Base-by-base conservation (phyloP, 2,888 invertebrate genomes). In the Abrostola tripartita region DNA sequence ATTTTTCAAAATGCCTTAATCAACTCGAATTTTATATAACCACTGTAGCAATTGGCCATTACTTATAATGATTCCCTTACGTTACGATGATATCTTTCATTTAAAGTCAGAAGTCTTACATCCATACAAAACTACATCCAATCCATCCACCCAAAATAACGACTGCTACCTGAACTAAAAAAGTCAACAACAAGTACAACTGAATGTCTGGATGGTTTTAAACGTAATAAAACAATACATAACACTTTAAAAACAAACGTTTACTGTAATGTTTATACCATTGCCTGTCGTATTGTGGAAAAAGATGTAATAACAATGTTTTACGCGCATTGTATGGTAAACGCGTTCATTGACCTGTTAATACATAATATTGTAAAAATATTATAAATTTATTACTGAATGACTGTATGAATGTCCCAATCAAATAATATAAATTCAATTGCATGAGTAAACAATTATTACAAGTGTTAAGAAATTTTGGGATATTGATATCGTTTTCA, bases 181-280 rank as follows among this genome's bases (percentile, higher is more conserved):
- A 40, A 44, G 12, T 12, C 44, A 44, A n/a, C n/a, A n/a, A n/a
- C n/a, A n/a, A n/a, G n/a, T 24, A 24, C 24, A 24, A 24, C 24
- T 24, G 24, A 44, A 44, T 12, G 4, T 4, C 24, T 24, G 1
- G 6, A 14, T 44, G 12, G 14, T 44, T 44, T 12, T 10, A 40
- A 44, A 44, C 12, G 12, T 14, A 44, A 44, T 44, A 8, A 44
- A 14, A 44, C 44, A 44, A 44, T 44, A 44, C 14, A 44, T 12
- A 9, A 44, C 24, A 24, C 12, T 12, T 44, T 44, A 6, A 44
- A 40, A 40, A 10, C 12, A 44, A 44, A 44, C 44, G 14, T 44
- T 14, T 44, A 44, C 14, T 42, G 44, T 44, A 44, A 44, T 14
- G 44, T 44, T 44, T 12, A 44, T 44, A 44, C 40, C 44, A 44